phyloP scores from a whole-genome alignment of 2,797 vertebrate species.

The Enteromius thamalakanensis region DNA sequence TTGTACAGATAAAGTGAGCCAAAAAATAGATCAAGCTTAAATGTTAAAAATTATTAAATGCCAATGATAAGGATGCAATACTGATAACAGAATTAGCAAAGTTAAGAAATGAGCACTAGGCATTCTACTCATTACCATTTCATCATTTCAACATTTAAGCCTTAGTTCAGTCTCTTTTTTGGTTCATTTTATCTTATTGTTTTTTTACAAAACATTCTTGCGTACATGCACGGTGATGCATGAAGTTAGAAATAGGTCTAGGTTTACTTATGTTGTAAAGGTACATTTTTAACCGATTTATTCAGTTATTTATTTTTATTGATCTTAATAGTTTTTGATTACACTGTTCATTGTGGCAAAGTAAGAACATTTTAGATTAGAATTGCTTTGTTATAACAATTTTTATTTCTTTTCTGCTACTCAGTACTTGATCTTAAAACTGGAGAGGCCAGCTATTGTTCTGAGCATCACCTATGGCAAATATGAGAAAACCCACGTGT shows the following conservation, averaged over 20 bases:
- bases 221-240: background rate
- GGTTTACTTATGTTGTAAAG: background rate
- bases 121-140: too few relatives aligned
- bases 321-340: background rate
- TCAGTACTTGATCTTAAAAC: constrained; percentile 96
- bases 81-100: too few relatives aligned
- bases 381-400: background rate
- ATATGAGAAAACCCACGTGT: constrained; percentile 98
- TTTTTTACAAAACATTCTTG: background rate
- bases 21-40: too few relatives aligned
- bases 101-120: too few relatives aligned
- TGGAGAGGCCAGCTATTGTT: constrained; percentile 95
- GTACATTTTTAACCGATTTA: background rate
- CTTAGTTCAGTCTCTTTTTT: too few relatives aligned
- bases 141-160: too few relatives aligned
- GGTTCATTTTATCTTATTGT: background rate
- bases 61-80: too few relatives aligned
- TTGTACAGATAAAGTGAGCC: too few relatives aligned
- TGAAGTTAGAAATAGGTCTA: background rate
- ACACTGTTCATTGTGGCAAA: background rate
- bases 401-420: background rate
- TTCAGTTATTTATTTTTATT: background rate
- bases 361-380: background rate
- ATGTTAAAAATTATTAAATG: too few relatives aligned
- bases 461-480: constrained; percentile 99